phyloP scores from a whole-genome alignment of 1,140 invertebrate genomes.

The Leptinotarsa texana region DNA sequence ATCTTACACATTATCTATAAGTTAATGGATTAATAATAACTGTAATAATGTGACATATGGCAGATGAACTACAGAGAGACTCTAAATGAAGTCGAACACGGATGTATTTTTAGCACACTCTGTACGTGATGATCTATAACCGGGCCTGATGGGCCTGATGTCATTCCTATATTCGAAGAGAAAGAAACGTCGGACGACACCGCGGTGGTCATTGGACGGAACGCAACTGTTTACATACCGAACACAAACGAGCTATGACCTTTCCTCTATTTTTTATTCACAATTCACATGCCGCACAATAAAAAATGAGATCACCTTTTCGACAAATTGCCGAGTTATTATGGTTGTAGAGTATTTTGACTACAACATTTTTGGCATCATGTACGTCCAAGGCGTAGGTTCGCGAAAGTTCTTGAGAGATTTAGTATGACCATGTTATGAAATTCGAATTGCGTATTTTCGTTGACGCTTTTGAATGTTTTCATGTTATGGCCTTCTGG shows the following conservation, averaged over 20 bases:
- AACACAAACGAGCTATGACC: conserved; percentile 3
- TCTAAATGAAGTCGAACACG: too few species aligned
- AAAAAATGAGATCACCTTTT: conserved; percentile 8
- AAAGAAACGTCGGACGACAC: background rate
- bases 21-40: too few species aligned
- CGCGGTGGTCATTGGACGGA: background rate
- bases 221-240: background rate
- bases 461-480: too few species aligned
- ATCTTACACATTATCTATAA: too few species aligned
- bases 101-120: background rate
- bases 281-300: conserved; percentile 7
- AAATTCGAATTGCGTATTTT: too few species aligned
- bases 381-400: background rate
- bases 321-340: background rate
- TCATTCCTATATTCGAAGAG: conserved; percentile 6
- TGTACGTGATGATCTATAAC: conserved; percentile 3
- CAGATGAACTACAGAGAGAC: too few species aligned
- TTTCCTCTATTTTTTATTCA: conserved; percentile 1
- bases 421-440: too few species aligned
- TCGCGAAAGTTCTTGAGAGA: too few species aligned
- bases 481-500: too few species aligned
- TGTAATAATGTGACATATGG: too few species aligned
- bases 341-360: background rate
- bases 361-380: background rate
- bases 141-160: background rate